These are phyloP conservation scores for Leptopterna dolabrata DNA, from an alignment of 2,888 invertebrate species.

Conservation along the genomic window DNA sequence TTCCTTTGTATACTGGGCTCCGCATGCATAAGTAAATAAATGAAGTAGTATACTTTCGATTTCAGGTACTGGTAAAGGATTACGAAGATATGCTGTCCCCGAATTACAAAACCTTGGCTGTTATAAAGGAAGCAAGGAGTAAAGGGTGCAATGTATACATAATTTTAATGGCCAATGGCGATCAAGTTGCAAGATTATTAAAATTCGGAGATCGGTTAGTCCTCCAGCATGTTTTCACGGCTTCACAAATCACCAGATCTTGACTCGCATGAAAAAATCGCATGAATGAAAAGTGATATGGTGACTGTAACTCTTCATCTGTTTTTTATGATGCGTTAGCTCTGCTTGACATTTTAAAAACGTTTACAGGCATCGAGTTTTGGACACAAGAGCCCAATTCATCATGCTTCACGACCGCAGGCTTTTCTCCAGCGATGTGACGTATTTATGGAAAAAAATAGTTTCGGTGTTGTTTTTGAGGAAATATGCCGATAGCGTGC, in stretches of 20 bases:
- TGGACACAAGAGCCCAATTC: conserved; percentile 79
- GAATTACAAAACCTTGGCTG: conserved; percentile 71
- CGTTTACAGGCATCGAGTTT: conserved; percentile 72
- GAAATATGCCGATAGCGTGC: conserved; percentile 70
- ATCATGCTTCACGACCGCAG: conserved; percentile 78
- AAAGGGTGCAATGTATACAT: conserved; percentile 79
- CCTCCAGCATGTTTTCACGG: no score
- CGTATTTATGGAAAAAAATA: conserved; percentile 82
- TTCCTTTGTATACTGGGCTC: no score
- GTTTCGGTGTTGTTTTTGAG: conserved; percentile 80
- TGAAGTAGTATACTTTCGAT: neutral
- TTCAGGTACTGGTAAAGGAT: conserved; percentile 71
- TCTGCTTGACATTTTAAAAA: no score
- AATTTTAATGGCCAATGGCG: conserved; percentile 78
- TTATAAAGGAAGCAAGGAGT: conserved; percentile 71
- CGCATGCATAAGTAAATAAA: no score
- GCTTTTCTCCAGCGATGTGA: conserved; percentile 74
- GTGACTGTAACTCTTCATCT: no score
- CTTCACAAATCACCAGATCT: no score
- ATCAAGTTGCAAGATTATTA: conserved; percentile 76
- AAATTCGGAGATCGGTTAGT: conserved; percentile 76
- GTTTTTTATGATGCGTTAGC: no score
- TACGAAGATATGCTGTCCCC: conserved; percentile 76
- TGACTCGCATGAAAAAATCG: no score
- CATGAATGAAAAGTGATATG: no score